Conservation (phyloP, 2,888 invertebrate genomes). For the Agriopis marginaria region DNA sequence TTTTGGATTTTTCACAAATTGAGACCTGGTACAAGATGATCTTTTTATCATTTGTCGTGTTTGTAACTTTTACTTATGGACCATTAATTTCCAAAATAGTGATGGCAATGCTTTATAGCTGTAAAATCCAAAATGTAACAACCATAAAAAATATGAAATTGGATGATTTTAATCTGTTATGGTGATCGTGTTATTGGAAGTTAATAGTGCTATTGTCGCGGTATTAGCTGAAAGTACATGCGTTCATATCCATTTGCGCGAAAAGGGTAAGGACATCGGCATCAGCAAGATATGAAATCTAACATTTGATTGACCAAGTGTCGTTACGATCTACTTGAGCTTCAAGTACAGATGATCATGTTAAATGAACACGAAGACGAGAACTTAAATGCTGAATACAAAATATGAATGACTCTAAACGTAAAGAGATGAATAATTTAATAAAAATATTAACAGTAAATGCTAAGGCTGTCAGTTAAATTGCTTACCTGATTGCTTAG, state of each 20-base stretch:
- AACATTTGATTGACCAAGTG: constrained; percentile 38
- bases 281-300: constrained; percentile 28
- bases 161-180: neutral
- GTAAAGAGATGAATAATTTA: constrained; percentile 20
- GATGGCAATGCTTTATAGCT: neutral
- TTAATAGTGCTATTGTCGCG: constrained; percentile 14
- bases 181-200: neutral
- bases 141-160: neutral
- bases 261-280: constrained; percentile 36
- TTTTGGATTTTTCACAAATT: constrained; percentile 42
- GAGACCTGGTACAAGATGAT: constrained; percentile 8
- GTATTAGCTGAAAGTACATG: constrained; percentile 22
- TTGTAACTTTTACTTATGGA: neutral
- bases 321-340: constrained; percentile 32
- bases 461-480: constrained; percentile 38
- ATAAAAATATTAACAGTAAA: constrained; percentile 31
- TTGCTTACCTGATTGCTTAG: constrained; percentile 31
- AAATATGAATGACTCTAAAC: constrained; percentile 25
- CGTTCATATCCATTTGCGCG: constrained; percentile 22
- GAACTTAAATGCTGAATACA: constrained; percentile 2
- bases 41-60: neutral
- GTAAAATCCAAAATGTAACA: neutral
- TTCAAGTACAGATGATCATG: constrained; percentile 25
- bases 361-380: constrained; percentile 17
- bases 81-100: neutral